phyloP scores from a whole-genome alignment of 2,888 invertebrate species.

The Brachypalpus laphriformis region DNA sequence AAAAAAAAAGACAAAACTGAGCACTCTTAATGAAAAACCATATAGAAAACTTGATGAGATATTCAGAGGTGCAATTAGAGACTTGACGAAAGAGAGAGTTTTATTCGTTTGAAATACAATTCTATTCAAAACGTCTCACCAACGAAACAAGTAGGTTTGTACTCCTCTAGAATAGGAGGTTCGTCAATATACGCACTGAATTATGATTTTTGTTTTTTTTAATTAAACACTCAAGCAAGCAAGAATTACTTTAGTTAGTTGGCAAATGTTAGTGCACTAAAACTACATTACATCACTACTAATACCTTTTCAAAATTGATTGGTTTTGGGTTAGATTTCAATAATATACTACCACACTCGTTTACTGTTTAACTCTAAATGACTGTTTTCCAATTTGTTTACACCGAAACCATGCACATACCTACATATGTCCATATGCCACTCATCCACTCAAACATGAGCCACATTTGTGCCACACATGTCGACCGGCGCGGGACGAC shows the following conservation, averaged over 20 bases:
- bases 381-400: constrained; percentile 51
- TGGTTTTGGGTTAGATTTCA: background rate
- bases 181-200: no score
- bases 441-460: constrained; percentile 58
- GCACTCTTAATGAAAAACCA: no score
- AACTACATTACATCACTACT: background rate
- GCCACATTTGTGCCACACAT: constrained; percentile 67
- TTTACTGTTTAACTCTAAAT: constrained; percentile 55
- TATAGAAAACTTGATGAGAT: no score
- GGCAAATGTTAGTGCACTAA: background rate
- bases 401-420: constrained; percentile 54
- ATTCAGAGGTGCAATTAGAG: no score
- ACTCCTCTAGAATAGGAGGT: no score
- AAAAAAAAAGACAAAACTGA: no score
- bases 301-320: background rate
- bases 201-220: no score
- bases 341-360: constrained; percentile 40
- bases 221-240: background rate
- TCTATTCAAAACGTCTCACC: no score
- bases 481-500: background rate
- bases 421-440: constrained; percentile 29
- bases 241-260: background rate
- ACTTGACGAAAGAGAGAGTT: no score
- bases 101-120: no score
- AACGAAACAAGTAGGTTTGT: no score